Base-by-base conservation (phyloP, 1,140 invertebrate species). In the Hyposmocoma kahamanoa region DNA sequence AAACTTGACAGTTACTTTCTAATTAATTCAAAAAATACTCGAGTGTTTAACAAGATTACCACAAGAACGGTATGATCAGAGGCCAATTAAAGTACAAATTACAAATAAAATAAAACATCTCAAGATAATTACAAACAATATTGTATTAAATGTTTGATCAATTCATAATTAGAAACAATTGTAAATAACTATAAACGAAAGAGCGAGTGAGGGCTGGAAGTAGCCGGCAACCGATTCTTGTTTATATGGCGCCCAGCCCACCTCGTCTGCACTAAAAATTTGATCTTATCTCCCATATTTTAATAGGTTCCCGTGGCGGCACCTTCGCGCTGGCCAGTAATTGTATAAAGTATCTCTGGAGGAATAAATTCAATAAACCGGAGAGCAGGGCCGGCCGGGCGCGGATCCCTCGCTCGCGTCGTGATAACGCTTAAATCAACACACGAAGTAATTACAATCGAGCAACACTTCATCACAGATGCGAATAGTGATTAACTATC, bases 391-490 rank as follows among this genome's bases (percentile, higher is more conserved):
- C 44, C 52, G 47, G 54, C 48, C 51, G 56, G 53, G 51, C 59
- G 50, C 56, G 56, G 58, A 41, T 50, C 53, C 56, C 59, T 63
- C 58, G 61, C 57, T 50, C 43, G 42, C 42, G 41, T 59, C 55
- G 60, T 70, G 75, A 78, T 84, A 73, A 79, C 73, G 74, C 76
- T 84, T 81, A 80, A 81, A 80, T 76, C 75, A 79, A 81, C 77
- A 81, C 66, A 72, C 75, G 61, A 80, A 72, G 72, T 73, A 81
- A 84, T 84, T 84, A 84, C 75, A 75, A 72, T 69, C 63, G 59
- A 67, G 61, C 57, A 54, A 75, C 69, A 77, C 68, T 72, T 79
- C 65, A 74, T 77, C 72, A 67, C 64, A 74, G 62, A 77, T 78
- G 73, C 72, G 67, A 70, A 79, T 77, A 62, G 67, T 79, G 75